phyloP scores from a whole-genome alignment of 2,113 vertebrate genomes.

The Austrofundulus limnaeus region DNA sequence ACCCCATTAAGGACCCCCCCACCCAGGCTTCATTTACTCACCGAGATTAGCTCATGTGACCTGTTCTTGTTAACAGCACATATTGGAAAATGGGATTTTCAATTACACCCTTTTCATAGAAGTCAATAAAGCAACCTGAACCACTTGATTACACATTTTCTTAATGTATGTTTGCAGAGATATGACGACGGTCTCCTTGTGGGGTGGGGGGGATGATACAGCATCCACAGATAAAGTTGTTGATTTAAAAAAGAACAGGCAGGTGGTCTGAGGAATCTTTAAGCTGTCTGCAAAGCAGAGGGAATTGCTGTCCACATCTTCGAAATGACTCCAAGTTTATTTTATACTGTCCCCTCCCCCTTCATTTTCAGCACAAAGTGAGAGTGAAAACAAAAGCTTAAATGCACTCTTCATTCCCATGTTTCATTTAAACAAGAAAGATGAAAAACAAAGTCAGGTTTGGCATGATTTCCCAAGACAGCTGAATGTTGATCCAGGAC shows the following conservation, averaged over 20 bases:
- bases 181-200: constrained; percentile 15
- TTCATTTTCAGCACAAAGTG: constrained; percentile 18
- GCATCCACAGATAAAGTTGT: constrained; percentile 9
- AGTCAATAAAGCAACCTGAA: constrained; percentile 44
- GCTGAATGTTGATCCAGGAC: constrained; percentile 42
- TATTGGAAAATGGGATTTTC: constrained; percentile 59
- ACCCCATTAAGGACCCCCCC: constrained; percentile 67
- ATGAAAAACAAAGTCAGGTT: constrained; percentile 61
- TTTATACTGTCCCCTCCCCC: background rate
- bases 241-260: constrained; percentile 24
- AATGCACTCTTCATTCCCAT: constrained; percentile 53
- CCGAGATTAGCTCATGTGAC: constrained; percentile 61
- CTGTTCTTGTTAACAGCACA: constrained; percentile 54
- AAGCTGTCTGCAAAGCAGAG: constrained; percentile 18
- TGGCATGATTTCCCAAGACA: constrained; percentile 61
- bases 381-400: constrained; percentile 25
- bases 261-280: constrained; percentile 30
- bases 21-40: constrained; percentile 66
- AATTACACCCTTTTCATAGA: constrained; percentile 49
- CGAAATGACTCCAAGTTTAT: constrained; percentile 16
- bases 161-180: constrained; percentile 25
- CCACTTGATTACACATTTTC: constrained; percentile 31
- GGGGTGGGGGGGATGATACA: background rate
- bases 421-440: constrained; percentile 59
- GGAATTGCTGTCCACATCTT: constrained; percentile 24